Conservation (phyloP, 1,140 invertebrate species). For the Drosophila sp. region DNA sequence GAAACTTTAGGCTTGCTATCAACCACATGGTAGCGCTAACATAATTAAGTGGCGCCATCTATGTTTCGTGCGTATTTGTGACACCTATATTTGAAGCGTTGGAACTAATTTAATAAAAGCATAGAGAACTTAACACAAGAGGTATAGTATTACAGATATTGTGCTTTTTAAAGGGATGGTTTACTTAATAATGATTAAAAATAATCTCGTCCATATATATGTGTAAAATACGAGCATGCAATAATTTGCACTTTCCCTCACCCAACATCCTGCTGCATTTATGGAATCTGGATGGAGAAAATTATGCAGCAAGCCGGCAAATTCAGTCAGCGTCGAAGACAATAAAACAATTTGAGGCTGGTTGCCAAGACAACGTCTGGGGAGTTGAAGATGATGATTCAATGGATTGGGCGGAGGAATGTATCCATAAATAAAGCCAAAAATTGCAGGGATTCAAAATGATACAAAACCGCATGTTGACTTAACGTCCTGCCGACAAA, state of each 20-base stretch:
- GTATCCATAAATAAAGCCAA: not conserved
- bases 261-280: too few species aligned
- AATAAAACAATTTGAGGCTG: slow-evolving; percentile 26
- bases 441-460: slow-evolving; percentile 16
- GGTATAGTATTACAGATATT: too few species aligned
- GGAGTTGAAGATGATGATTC: not conserved
- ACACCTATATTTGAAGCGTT: not conserved
- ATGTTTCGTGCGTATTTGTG: not conserved
- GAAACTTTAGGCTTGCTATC: not conserved
- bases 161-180: too few species aligned
- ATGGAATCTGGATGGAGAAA: not conserved
- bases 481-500: slow-evolving; percentile 43
- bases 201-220: too few species aligned
- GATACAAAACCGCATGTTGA: slow-evolving; percentile 46
- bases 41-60: slow-evolving; percentile 2
- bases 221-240: too few species aligned
- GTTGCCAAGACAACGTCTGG: slow-evolving; percentile 10
- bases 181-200: too few species aligned
- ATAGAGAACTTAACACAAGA: too few species aligned
- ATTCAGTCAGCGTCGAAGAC: slow-evolving; percentile 26
- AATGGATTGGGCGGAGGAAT: not conserved
- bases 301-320: slow-evolving; percentile 4
- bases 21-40: not conserved
- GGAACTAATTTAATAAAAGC: not conserved
- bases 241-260: too few species aligned